These are phyloP conservation scores for Cyclophora albipunctata DNA, from an alignment of 2,888 invertebrate genomes.

Conservation along the genomic window DNA sequence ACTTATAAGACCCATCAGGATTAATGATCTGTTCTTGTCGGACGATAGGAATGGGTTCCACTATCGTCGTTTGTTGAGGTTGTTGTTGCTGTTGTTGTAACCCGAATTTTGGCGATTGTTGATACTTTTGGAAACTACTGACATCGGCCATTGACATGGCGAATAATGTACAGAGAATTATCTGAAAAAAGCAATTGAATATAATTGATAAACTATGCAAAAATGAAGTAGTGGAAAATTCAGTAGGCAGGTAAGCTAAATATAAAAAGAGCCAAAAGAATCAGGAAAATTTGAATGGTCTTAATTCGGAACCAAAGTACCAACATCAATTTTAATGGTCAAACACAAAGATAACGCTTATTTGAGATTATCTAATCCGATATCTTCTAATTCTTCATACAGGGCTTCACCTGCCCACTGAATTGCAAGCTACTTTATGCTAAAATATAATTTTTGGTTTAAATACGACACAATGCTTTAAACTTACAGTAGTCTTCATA, in stretches of 20 bases:
- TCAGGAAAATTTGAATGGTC: too few relatives aligned
- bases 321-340: too few relatives aligned
- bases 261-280: too few relatives aligned
- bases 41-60: conserved; percentile 79
- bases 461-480: too few relatives aligned
- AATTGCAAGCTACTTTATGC: too few relatives aligned
- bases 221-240: neutral
- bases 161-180: conserved; percentile 27
- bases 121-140: conserved; percentile 45
- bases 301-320: too few relatives aligned
- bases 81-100: conserved; percentile 32
- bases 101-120: conserved; percentile 32
- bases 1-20: conserved; percentile 79
- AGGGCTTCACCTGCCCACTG: too few relatives aligned
- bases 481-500: conserved; percentile 67
- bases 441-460: too few relatives aligned
- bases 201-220: neutral
- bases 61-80: conserved; percentile 52
- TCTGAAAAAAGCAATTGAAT: conserved; percentile 23
- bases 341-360: too few relatives aligned
- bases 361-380: too few relatives aligned
- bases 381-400: too few relatives aligned
- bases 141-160: conserved; percentile 45
- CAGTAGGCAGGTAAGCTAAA: too few relatives aligned
- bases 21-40: conserved; percentile 81